Evolutionary conservation across 2,797 vertebrate genomes (phyloP).

Genomic region (Mycteria americana): DNA sequence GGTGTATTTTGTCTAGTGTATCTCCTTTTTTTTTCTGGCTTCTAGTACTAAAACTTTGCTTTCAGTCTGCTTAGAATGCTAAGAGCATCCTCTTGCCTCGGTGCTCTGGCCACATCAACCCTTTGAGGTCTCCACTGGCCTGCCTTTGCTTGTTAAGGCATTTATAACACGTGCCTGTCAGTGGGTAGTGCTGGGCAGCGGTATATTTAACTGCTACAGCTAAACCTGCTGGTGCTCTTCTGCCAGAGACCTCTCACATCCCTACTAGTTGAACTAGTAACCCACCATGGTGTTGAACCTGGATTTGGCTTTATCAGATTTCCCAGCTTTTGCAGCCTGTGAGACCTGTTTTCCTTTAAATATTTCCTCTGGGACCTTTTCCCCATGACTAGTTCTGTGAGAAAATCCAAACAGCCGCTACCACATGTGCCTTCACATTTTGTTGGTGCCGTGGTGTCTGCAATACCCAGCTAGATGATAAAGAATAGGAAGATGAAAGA

Average conservation of each 20-base stretch:
- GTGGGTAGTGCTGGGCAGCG: not conserved
- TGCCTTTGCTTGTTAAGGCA: not conserved
- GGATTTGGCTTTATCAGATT: not conserved
- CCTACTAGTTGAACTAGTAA: not conserved
- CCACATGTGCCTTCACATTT: not conserved
- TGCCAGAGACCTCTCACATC: not conserved
- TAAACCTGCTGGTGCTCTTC: not conserved
- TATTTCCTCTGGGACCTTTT: not conserved
- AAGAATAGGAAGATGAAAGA: not conserved
- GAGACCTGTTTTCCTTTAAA: not conserved
- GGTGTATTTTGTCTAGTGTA: not conserved
- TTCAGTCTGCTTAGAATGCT: not conserved
- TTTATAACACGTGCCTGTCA: not conserved
- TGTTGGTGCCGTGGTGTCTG: not conserved
- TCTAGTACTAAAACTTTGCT: not conserved
- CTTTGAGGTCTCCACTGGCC: not conserved
- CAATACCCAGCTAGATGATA: not conserved
- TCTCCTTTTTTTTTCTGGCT: not conserved
- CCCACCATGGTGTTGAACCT: not conserved
- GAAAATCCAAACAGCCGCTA: not conserved
- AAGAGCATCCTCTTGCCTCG: not conserved
- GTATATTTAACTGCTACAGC: not conserved
- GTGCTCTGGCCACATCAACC: not conserved
- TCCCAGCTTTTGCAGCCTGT: not conserved
- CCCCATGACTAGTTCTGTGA: not conserved